Conservation (phyloP, 2,797 vertebrate species). For the Steatocranus sp. region DNA sequence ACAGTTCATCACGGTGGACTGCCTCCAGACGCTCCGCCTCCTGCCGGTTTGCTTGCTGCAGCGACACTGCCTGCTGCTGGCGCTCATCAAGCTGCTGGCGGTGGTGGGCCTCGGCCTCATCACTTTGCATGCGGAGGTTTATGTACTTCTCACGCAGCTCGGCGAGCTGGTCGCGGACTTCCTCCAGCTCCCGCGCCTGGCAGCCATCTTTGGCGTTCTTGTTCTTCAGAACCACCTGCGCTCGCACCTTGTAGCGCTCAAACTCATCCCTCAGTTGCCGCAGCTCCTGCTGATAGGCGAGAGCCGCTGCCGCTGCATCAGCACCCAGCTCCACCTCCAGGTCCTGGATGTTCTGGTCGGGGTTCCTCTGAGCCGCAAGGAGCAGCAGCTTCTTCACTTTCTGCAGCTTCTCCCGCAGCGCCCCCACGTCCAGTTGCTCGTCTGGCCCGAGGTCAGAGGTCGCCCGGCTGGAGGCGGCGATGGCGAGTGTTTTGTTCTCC, state of each 20-base stretch:
- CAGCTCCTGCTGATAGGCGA: conserved; percentile 87
- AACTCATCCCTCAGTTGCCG: conserved; percentile 91
- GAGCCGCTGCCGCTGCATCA: conserved; percentile 67
- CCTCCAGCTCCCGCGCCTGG: conserved; percentile 85
- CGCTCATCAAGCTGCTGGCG: conserved; percentile 68
- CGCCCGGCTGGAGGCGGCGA: conserved; percentile 75
- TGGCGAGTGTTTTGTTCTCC: conserved; percentile 89
- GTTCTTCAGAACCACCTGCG: conserved; percentile 89
- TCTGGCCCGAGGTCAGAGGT: conserved; percentile 61
- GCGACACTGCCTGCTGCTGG: conserved; percentile 59
- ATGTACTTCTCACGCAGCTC: conserved; percentile 91
- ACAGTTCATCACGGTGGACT: conserved; percentile 77
- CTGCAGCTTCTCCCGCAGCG: conserved; percentile 84
- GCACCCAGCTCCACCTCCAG: conserved; percentile 59
- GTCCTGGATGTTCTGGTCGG: conserved; percentile 73
- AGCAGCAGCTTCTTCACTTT: conserved; percentile 81
- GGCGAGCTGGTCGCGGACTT: conserved; percentile 81
- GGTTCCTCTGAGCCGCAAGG: conserved; percentile 72
- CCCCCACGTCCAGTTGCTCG: conserved; percentile 76
- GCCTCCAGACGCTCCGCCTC: conserved; percentile 79
- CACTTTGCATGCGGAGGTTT: conserved; percentile 79
- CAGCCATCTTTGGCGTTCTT: conserved; percentile 83
- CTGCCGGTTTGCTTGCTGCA: conserved; percentile 81
- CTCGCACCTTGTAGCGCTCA: conserved; percentile 89
- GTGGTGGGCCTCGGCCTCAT: conserved; percentile 74